Conservation (phyloP, 2,888 invertebrate genomes). For the Cryptocephalus moraei region DNA sequence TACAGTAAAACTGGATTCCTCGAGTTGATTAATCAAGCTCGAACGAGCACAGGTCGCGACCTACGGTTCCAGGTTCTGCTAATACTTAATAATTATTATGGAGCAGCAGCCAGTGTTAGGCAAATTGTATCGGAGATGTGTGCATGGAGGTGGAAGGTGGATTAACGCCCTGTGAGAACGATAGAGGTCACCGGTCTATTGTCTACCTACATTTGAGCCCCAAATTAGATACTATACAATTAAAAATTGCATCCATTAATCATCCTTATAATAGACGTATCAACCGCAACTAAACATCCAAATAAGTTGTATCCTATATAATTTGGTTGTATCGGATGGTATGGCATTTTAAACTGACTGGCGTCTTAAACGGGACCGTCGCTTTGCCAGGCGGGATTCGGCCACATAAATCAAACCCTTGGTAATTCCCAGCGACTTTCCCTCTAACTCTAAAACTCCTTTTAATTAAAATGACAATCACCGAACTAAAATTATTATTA, state of each 20-base stretch:
- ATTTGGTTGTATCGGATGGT: no score
- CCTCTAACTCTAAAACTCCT: no score
- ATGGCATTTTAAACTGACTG: no score
- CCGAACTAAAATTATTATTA: conserved; percentile 11
- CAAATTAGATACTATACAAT: no score
- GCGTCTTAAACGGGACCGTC: no score
- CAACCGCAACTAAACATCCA: no score
- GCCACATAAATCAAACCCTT: no score
- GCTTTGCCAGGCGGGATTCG: no score
- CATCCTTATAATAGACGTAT: no score
- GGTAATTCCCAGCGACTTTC: no score
- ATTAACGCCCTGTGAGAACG: conserved; percentile 6
- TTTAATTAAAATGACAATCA: neutral
- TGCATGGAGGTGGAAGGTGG: conserved; percentile 1
- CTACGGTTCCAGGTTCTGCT: conserved; percentile 17
- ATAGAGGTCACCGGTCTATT: conserved; percentile 6
- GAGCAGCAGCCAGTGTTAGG: conserved; percentile 13
- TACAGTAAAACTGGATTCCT: conserved; percentile 25
- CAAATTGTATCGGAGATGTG: conserved; percentile 14
- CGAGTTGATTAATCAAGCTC: conserved; percentile 25
- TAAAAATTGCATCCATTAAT: no score
- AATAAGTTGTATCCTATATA: no score
- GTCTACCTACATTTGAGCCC: neutral
- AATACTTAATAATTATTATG: conserved; percentile 18
- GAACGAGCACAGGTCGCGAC: conserved; percentile 21